Conservation (phyloP, 2,113 vertebrate genomes). For the Petrocephalus zakoni region DNA sequence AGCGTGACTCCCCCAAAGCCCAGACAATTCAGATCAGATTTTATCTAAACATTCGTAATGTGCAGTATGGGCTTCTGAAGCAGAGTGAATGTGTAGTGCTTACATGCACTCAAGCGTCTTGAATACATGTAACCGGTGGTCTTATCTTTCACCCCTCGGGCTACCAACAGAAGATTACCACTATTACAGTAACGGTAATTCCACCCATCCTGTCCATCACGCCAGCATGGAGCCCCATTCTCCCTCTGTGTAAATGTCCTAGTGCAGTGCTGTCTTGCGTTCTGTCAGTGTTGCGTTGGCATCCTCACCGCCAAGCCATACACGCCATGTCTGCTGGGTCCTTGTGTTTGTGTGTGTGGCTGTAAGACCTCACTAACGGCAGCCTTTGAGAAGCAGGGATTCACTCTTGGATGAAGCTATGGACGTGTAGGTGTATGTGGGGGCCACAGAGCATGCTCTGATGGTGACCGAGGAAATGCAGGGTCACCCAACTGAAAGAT, state of each 20-base stretch:
- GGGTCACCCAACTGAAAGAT: background rate
- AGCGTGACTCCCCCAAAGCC: background rate
- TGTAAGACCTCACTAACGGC: background rate
- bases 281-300: background rate
- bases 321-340: background rate
- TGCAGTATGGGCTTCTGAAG: background rate
- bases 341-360: background rate
- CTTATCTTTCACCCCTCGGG: conserved; percentile 60
- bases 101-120: conserved; percentile 33
- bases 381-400: background rate
- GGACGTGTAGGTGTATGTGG: background rate
- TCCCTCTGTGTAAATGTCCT: conserved; percentile 4
- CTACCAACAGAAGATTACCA: conserved; percentile 93
- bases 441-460: background rate
- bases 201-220: conserved; percentile 46
- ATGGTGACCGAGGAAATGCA: background rate
- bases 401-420: background rate
- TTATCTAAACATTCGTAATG: background rate
- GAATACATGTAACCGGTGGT: conserved; percentile 49
- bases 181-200: conserved; percentile 98
- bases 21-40: background rate
- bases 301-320: background rate
- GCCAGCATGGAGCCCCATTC: conserved; percentile 45
- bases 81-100: background rate
- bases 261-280: conserved; percentile 18